Conservation (phyloP, 2,113 vertebrate genomes). For the Cyanoderma ruficeps region DNA sequence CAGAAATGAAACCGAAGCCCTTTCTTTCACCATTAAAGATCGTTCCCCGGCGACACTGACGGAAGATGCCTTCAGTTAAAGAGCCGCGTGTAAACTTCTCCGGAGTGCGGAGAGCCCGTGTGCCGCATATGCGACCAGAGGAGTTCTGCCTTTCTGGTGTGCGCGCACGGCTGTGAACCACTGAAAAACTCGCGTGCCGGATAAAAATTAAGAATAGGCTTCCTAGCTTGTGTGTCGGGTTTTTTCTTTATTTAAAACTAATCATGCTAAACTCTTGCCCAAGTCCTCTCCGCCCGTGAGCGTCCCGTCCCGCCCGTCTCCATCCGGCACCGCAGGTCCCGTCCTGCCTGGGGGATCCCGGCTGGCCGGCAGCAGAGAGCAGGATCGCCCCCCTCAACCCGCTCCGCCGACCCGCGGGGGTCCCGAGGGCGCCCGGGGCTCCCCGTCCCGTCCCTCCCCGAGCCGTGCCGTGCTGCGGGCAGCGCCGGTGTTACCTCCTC, state of each 20-base stretch:
- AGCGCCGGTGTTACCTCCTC: no score
- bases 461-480: no score
- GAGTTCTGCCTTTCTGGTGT: rapidly evolving
- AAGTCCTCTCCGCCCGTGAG: not conserved
- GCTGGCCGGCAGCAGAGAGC: not conserved
- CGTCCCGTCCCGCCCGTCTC: not conserved
- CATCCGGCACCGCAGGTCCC: not conserved
- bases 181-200: rapidly evolving
- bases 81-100: rapidly evolving
- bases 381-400: no score
- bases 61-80: not conserved
- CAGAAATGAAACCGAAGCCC: not conserved
- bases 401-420: not conserved
- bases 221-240: no score
- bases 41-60: not conserved
- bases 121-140: rapidly evolving
- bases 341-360: not conserved
- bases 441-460: no score
- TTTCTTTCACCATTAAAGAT: not conserved
- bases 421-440: not conserved
- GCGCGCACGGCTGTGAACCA: not conserved
- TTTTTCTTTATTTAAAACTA: not conserved
- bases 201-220: not conserved
- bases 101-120: rapidly evolving
- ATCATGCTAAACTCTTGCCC: not conserved